Conservation (phyloP, 2,113 vertebrate genomes). For the Campylomormyrus numenius region DNA sequence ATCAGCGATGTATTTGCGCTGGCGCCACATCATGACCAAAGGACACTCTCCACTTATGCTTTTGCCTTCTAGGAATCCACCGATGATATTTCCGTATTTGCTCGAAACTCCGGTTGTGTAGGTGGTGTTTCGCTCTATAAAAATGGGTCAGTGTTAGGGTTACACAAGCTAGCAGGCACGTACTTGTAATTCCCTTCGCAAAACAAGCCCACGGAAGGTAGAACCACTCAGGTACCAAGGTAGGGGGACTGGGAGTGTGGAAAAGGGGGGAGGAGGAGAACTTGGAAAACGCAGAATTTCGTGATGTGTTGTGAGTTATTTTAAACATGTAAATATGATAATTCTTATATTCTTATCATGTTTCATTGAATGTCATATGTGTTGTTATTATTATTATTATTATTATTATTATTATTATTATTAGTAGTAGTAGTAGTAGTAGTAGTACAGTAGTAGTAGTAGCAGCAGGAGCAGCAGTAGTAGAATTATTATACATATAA, state of each 20-base stretch:
- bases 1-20: neutral
- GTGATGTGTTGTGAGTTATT: neutral
- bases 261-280: neutral
- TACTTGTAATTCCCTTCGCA: neutral
- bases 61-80: slow-evolving; percentile 3
- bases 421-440: neutral
- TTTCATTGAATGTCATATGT: neutral
- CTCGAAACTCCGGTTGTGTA: neutral
- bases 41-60: neutral
- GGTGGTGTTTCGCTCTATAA: neutral
- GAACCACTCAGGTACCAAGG: neutral
- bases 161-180: neutral
- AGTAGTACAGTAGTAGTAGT: neutral
- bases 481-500: neutral
- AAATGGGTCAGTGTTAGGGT: neutral
- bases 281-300: neutral
- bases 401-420: neutral
- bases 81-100: neutral
- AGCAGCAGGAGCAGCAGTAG: neutral
- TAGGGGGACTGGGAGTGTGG: neutral
- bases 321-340: neutral
- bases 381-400: neutral
- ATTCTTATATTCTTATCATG: neutral
- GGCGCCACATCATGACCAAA: neutral
- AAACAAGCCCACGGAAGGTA: neutral